Conservation (phyloP, 2,797 vertebrate genomes). For the Delichon dasypus region DNA sequence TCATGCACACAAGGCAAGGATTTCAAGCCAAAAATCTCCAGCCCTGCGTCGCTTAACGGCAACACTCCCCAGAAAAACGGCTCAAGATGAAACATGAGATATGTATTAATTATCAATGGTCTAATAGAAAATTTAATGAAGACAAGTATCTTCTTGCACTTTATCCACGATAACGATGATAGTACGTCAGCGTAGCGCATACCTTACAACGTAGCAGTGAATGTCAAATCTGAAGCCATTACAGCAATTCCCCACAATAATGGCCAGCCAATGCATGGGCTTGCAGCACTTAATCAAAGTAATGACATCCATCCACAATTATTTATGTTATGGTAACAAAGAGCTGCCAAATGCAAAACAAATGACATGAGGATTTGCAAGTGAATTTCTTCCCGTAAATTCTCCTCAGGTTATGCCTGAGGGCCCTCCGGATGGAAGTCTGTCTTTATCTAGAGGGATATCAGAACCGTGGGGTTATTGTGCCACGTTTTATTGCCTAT, state of each 20-base stretch:
- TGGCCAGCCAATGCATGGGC: slow-evolving; percentile 57
- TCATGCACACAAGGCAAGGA: slow-evolving; percentile 64
- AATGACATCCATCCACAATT: slow-evolving; percentile 67
- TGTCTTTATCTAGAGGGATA: background rate
- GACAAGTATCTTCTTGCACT: slow-evolving; percentile 69
- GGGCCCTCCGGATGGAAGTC: slow-evolving; percentile 30
- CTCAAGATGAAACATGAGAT: slow-evolving; percentile 63
- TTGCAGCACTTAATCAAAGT: slow-evolving; percentile 66
- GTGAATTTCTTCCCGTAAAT: slow-evolving; percentile 67
- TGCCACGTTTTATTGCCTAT: background rate
- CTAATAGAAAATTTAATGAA: slow-evolving; percentile 71
- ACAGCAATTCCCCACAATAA: slow-evolving; percentile 69
- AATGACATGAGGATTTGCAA: slow-evolving; percentile 68
- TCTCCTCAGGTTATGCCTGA: slow-evolving; percentile 27
- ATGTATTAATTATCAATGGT: slow-evolving; percentile 71
- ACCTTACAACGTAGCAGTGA: slow-evolving; percentile 36
- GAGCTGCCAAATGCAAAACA: slow-evolving; percentile 73
- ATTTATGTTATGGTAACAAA: slow-evolving; percentile 70
- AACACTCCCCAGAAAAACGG: slow-evolving; percentile 48
- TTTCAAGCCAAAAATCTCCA: slow-evolving; percentile 59
- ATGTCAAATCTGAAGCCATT: slow-evolving; percentile 69
- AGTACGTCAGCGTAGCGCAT: slow-evolving; percentile 52
- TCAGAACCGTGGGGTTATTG: background rate
- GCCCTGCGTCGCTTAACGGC: slow-evolving; percentile 39
- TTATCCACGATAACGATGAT: slow-evolving; percentile 52